Evolutionary conservation across 2,888 invertebrate genomes (phyloP).

Genomic region (Antheraea yamamai): DNA sequence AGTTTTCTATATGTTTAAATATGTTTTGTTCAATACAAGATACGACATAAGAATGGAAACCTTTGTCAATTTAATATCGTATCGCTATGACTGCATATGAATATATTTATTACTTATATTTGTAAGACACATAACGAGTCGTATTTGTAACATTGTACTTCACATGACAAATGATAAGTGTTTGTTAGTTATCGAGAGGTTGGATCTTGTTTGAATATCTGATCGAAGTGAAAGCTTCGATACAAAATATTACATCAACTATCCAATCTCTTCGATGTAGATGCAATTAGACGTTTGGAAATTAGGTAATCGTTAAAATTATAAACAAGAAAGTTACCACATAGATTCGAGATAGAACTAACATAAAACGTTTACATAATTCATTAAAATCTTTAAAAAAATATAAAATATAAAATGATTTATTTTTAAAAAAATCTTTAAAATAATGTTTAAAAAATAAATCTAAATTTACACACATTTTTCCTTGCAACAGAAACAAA

Average conservation of each 20-base stretch:
- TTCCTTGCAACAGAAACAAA: no score
- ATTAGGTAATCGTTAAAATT: conserved; percentile 37
- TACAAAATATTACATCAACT: conserved; percentile 16
- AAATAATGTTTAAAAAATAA: no score
- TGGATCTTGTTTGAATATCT: conserved; percentile 28
- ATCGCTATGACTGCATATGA: background rate
- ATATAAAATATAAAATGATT: background rate
- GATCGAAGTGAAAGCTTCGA: conserved; percentile 27
- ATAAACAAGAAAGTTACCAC: conserved; percentile 29
- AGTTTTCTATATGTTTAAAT: background rate
- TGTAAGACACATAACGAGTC: conserved; percentile 14
- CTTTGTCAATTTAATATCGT: background rate
- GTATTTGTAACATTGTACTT: conserved; percentile 15
- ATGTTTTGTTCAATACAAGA: background rate
- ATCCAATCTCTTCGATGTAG: conserved; percentile 15
- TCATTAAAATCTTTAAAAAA: background rate
- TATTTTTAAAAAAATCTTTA: background rate
- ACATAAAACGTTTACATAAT: background rate
- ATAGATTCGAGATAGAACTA: background rate
- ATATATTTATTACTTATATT: conserved; percentile 14
- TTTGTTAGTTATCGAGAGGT: conserved; percentile 26
- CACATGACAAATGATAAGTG: conserved; percentile 22
- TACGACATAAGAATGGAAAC: conserved; percentile 5
- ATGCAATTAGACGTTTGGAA: conserved; percentile 36
- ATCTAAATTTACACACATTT: no score